These are phyloP conservation scores for Campylomormyrus numenius DNA, from an alignment of 2,113 vertebrate genomes.

Conservation along the genomic window DNA sequence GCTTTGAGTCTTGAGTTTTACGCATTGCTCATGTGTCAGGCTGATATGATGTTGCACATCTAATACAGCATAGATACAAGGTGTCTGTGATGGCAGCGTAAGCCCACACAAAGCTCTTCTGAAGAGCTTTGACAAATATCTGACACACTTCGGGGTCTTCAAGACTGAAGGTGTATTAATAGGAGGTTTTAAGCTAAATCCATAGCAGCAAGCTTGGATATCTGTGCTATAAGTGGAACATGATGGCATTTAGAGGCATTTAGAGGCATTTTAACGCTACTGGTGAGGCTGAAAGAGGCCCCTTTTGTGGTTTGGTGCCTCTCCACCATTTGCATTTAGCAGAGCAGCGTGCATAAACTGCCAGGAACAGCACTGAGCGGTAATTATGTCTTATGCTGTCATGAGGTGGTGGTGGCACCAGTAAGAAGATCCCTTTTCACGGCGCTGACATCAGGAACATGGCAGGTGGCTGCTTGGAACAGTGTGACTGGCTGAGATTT, in stretches of 20 bases:
- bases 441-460: background rate
- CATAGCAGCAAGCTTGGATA: background rate
- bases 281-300: background rate
- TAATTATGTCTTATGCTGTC: background rate
- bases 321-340: background rate
- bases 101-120: background rate
- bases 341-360: too few relatives aligned
- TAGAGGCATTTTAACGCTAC: background rate
- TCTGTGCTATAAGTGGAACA: background rate
- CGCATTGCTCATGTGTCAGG: background rate
- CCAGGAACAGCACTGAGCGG: background rate
- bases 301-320: background rate
- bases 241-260: background rate
- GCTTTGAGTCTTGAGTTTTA: background rate
- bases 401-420: background rate
- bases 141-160: background rate
- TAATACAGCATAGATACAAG: background rate
- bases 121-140: background rate
- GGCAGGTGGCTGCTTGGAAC: background rate
- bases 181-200: background rate
- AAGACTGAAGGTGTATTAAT: background rate
- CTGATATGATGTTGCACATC: background rate
- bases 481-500: background rate
- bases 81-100: background rate
- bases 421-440: background rate